Evolutionary conservation across 2,797 vertebrate species (phyloP), one percentile per base, ranked within the genome.

Genomic region (Decapterus maruadsi): DNA sequence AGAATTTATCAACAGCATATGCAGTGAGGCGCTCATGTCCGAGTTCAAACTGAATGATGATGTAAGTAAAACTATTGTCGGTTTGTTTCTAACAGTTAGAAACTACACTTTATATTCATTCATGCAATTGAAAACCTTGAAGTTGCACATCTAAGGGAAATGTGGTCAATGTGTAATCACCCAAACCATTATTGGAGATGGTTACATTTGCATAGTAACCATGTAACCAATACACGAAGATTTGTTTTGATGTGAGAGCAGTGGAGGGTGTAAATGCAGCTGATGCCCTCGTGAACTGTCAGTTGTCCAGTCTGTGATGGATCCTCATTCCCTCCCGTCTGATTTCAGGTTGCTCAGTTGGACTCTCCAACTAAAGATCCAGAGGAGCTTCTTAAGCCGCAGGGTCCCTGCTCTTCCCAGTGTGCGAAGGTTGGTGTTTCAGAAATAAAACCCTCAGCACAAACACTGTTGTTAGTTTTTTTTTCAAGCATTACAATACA

Each of bases 1-100:
- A 75, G 96, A 97, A 64, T 93, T 98, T 13, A 95, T 97, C 77
- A 92, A 85, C 2, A 90, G 87, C 46, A 91, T 98, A 74, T 98
- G 97, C 45, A 92, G 93, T 16, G 91, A 95, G 1, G 90, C 82
- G 2, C 90, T 93, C 0, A 86, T 92, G 50, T 87, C 88, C 0
- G 94, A 94, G 69, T 90, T 87, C 68, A 93, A 88, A 14, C 77
- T 90, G 5, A 50, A 72, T 0, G 88, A 78, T 16, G 91, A 95
- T 94, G 96, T 96, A 68, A 83, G 17, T 8, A 38, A 55, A 48
- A 38, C 20, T 26, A 1, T 0, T n/a, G 2, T 8, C 6, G 1
- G 1, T 67, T 12, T 45, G 9, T 42, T 73, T 3, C 38, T 2
- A 36, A 9, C 0, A 66, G 14, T 56, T 60, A n/a, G 22, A 34